Evolutionary conservation across 1,140 invertebrate genomes (phyloP).

Genomic region (Listronotus bonariensis): DNA sequence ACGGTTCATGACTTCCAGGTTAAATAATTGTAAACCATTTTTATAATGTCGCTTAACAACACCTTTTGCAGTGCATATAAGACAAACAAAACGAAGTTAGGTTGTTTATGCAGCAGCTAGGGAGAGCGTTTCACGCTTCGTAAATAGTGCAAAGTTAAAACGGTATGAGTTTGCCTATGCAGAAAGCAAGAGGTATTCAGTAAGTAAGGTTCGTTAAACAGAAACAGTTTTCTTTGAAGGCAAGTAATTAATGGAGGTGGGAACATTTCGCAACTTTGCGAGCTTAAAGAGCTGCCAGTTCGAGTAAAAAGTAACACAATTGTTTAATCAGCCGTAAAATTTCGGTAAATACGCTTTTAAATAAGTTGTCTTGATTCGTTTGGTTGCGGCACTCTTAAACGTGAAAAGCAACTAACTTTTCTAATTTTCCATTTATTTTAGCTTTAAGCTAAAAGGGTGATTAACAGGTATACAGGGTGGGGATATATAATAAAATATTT

Average conservation of each 20-base stretch:
- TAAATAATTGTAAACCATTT: too few relatives aligned
- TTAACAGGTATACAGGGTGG: neutral
- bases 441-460: neutral
- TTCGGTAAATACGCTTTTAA: constrained; percentile 33
- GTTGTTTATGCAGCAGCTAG: too few relatives aligned
- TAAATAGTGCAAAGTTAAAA: constrained; percentile 20
- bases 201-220: constrained; percentile 26
- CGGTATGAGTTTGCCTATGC: constrained; percentile 5
- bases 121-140: constrained; percentile 1
- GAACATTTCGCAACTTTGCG: constrained; percentile 17
- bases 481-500: too few relatives aligned
- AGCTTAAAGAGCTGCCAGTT: constrained; percentile 16
- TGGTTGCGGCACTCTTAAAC: too few relatives aligned
- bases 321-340: constrained; percentile 39
- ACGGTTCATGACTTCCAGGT: too few relatives aligned
- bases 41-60: too few relatives aligned
- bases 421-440: neutral
- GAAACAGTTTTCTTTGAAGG: constrained; percentile 28
- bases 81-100: too few relatives aligned
- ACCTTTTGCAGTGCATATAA: too few relatives aligned
- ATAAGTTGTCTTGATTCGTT: too few relatives aligned
- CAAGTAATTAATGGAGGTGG: constrained; percentile 32
- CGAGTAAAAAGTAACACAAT: constrained; percentile 13
- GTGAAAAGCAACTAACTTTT: too few relatives aligned
- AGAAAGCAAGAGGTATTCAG: constrained; percentile 5